Percentiles rank a stretch among this genome's conserved stretches.
Evolutionary conservation across 2,113 vertebrate species (phyloP).

Genomic region (Clarias magur): DNA sequence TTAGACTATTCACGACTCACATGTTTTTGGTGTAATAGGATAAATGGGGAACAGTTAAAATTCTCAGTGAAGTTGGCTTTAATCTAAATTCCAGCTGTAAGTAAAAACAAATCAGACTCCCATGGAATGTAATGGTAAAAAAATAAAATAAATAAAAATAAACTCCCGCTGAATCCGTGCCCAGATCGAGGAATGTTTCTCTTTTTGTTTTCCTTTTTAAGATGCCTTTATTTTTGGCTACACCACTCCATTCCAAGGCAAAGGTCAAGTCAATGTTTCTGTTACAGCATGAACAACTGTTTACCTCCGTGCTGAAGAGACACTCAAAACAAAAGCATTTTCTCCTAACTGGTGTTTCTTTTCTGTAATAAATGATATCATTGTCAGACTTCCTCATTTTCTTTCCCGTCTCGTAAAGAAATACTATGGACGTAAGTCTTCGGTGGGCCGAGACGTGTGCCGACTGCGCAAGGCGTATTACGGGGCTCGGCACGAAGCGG

Average conservation of each 20-base stretch:
- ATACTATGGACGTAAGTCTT: conserved; percentile 94
- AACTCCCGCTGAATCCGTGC: background rate
- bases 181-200: background rate
- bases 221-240: background rate
- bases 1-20: background rate
- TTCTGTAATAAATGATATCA: background rate
- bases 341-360: background rate
- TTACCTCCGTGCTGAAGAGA: background rate
- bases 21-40: background rate
- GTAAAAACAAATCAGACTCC: conserved; percentile 1
- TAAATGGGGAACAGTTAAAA: background rate
- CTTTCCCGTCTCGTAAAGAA: conserved; percentile 72
- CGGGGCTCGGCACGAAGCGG: conserved; percentile 87
- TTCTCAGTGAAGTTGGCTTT: background rate
- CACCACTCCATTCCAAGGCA: background rate
- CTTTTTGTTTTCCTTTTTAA: background rate
- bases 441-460: conserved; percentile 88
- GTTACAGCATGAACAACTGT: background rate
- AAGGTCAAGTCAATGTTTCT: background rate
- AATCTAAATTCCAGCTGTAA: background rate
- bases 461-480: conserved; percentile 94
- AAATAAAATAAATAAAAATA: background rate
- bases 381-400: background rate
- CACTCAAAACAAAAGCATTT: background rate
- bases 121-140: background rate